Evolutionary conservation across 2,113 vertebrate species (phyloP).

Genomic region (Cygnus buccinator): DNA sequence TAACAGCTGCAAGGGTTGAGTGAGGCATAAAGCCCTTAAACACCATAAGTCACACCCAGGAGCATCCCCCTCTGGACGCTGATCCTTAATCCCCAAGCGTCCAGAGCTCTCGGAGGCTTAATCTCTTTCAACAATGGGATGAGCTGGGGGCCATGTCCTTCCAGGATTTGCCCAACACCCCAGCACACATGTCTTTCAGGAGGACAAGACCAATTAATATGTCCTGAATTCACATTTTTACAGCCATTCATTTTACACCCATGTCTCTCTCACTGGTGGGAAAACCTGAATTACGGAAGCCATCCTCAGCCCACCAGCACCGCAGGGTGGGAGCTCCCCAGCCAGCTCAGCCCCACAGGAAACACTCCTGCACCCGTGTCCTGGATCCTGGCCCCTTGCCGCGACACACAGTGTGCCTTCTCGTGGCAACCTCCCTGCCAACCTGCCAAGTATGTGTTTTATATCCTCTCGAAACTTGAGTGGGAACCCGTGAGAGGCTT

Average conservation of each 20-base stretch:
- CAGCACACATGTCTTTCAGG: not conserved
- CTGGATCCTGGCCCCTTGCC: not conserved
- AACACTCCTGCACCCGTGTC: not conserved
- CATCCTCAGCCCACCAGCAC: not conserved
- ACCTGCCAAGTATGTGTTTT: rapidly evolving
- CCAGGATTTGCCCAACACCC: conserved; percentile 36
- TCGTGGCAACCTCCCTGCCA: not conserved
- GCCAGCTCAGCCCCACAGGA: not conserved
- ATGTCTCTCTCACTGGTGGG: not conserved
- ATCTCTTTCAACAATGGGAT: conserved; percentile 58
- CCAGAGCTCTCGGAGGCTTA: not conserved
- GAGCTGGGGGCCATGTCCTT: conserved; percentile 40
- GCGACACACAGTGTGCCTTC: rapidly evolving
- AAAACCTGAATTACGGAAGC: not conserved
- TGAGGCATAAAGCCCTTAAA: conserved; percentile 50
- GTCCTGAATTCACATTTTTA: not conserved
- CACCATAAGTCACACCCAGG: not conserved
- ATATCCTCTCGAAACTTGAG: not conserved
- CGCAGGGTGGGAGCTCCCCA: not conserved
- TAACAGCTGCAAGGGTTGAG: conserved; percentile 21
- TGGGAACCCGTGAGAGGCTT: rapidly evolving
- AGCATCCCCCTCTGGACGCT: not conserved
- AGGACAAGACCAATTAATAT: not conserved
- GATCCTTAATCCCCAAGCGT: conserved; percentile 20
- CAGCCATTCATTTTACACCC: not conserved